Evolutionary conservation across 2,113 vertebrate genomes (phyloP).

Genomic region (Dermatemys mawii): DNA sequence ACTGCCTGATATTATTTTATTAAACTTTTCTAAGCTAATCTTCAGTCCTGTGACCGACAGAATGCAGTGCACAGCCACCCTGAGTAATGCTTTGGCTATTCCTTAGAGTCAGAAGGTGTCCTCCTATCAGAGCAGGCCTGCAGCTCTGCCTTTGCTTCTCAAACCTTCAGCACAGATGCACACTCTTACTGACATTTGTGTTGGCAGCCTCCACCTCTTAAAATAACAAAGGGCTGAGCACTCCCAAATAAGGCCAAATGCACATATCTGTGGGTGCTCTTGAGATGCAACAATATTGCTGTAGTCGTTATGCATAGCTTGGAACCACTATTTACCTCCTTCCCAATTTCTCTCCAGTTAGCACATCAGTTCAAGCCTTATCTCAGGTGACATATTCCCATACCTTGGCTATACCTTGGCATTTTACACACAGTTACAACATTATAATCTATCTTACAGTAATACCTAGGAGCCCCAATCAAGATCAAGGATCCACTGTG

Average conservation of each 20-base stretch:
- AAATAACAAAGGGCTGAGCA: not conserved
- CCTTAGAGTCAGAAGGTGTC: not conserved
- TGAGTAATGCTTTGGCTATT: not conserved
- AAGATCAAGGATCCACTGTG: not conserved
- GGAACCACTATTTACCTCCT: not conserved
- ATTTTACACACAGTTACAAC: accelerated
- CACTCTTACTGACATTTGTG: not conserved
- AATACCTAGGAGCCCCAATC: not conserved
- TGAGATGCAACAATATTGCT: accelerated
- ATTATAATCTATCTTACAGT: accelerated
- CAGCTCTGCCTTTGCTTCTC: not conserved
- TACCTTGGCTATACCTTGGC: accelerated
- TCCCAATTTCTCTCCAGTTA: not conserved
- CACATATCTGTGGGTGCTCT: not conserved
- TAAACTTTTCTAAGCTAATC: not conserved
- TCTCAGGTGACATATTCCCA: not conserved
- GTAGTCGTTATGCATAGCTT: not conserved
- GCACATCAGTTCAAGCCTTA: not conserved
- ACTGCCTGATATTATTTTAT: not conserved
- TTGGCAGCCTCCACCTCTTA: not conserved
- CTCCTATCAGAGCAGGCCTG: not conserved
- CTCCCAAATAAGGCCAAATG: constrained; percentile 14
- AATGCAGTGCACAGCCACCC: accelerated
- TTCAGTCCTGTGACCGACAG: not conserved
- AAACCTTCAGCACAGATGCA: constrained; percentile 20